phyloP scores from a whole-genome alignment of 2,888 invertebrate species.

The Apotomis turbidana region DNA sequence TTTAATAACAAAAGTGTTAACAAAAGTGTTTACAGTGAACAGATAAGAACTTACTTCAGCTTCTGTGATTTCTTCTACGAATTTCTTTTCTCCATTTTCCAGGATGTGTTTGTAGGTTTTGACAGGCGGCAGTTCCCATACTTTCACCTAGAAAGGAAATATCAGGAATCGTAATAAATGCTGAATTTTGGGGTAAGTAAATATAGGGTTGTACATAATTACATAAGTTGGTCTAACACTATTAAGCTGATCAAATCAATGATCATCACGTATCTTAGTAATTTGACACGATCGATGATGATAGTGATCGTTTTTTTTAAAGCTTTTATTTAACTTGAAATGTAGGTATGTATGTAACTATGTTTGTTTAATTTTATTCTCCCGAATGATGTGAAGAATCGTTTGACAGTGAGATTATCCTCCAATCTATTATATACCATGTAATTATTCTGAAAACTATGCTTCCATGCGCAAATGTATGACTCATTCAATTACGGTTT shows the following conservation, averaged over 20 bases:
- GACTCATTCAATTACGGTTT: not conserved
- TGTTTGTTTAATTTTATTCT: too few species aligned
- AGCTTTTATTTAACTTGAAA: too few species aligned
- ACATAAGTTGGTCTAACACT: too few species aligned
- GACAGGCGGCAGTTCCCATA: conserved; percentile 42
- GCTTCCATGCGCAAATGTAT: not conserved
- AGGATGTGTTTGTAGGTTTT: conserved; percentile 36
- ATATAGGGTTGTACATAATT: too few species aligned
- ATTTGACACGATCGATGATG: too few species aligned
- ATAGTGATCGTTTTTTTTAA: too few species aligned
- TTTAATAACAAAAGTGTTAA: conserved; percentile 2
- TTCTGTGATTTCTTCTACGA: conserved; percentile 28
- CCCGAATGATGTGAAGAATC: too few species aligned
- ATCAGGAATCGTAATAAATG: not conserved
- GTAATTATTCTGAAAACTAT: not conserved
- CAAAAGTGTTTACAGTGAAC: too few species aligned
- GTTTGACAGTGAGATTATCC: not conserved
- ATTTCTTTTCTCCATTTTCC: conserved; percentile 33
- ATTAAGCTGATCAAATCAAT: too few species aligned
- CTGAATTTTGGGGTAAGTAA: too few species aligned
- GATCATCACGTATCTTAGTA: too few species aligned
- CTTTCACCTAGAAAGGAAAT: conserved; percentile 43
- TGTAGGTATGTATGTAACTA: too few species aligned
- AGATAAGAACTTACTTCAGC: conserved; percentile 38
- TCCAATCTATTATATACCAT: not conserved